Base-by-base conservation (phyloP, 2,888 invertebrate genomes). In the Leptopilina syphax region DNA sequence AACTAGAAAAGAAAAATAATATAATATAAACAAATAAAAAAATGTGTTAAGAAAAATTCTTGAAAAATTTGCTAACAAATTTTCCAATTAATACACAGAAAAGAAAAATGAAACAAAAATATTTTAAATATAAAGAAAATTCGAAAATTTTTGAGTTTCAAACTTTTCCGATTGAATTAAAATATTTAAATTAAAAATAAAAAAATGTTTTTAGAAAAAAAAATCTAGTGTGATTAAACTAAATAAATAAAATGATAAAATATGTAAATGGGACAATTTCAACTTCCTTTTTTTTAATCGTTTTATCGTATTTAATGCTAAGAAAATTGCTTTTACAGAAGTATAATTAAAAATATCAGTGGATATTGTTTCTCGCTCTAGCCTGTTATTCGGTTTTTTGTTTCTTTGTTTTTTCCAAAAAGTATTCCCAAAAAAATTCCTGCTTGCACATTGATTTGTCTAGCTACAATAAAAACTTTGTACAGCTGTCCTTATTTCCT, bases 271-370 rank as follows among this genome's bases (percentile, higher is more conserved):
- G 44, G 44, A 8, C 44, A 44, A 44, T 44, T 44, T 44, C 44
- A 44, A 44, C 44, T 8, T 44, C 44, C 7, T 67, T 67, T 50
- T 34, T 10, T 27, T 77, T 24, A 34, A 60, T 65, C 65, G 54
- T 73, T 60, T 73, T 57, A 73, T 73, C 57, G 73, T 73, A 57
- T 73, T 73, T 73, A 73, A 73, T 73, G 34, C 73, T 73, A 73
- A 73, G 57, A 73, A 73, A 73, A 57, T 54, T 60, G 57, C 57
- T 34, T 73, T 73, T 73, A 73, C 73, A 73, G 57, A 73, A 73
- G 57, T 60, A 34, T 57, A 57, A 73, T 73, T 73, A 73, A 73
- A 73, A 73, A 73, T 73, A 73, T 57, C 18, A 73, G 34, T 73
- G 41, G n/a, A 57, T 57, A 73, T 57, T 57, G 41, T 60, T 65